A percentile compares a stretch with the other conserved stretches of the same genome.
Evolutionary conservation across 2,113 vertebrate genomes (phyloP).

Genomic region (Tringa solitaria): DNA sequence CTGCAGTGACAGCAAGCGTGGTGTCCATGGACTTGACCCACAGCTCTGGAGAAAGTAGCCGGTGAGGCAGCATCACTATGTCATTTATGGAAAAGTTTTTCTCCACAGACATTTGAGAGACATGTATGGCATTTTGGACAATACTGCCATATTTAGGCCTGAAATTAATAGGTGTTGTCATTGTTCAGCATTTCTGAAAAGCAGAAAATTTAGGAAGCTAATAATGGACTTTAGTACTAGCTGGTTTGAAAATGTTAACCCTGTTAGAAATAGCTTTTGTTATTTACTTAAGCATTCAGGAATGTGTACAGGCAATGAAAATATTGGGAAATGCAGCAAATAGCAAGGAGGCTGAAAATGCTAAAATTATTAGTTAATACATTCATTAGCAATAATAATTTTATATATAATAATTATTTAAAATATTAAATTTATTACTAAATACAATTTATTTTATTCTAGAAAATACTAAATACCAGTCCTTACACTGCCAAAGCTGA

Average conservation of each 20-base stretch:
- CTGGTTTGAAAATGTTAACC: neutral
- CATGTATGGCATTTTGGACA: accelerated
- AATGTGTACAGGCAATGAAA: neutral
- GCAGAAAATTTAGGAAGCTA: neutral
- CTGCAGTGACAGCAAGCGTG: neutral
- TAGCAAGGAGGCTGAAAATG: neutral
- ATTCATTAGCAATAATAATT: neutral
- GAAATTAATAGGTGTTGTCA: neutral
- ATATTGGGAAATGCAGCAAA: neutral
- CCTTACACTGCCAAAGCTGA: neutral
- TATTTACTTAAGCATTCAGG: neutral
- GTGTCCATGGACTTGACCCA: neutral
- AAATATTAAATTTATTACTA: neutral
- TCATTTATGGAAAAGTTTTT: neutral
- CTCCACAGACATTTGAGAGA: neutral
- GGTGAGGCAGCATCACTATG: neutral
- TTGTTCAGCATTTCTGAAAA: neutral
- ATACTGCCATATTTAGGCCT: neutral
- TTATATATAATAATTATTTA: neutral
- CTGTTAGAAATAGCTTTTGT: neutral
- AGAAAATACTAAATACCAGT: neutral
- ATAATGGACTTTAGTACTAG: neutral
- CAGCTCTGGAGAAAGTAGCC: neutral
- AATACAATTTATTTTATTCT: neutral
- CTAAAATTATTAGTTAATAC: neutral